Evolutionary conservation across 2,113 vertebrate genomes (phyloP).

Genomic region (Epinephelus lanceolatus): DNA sequence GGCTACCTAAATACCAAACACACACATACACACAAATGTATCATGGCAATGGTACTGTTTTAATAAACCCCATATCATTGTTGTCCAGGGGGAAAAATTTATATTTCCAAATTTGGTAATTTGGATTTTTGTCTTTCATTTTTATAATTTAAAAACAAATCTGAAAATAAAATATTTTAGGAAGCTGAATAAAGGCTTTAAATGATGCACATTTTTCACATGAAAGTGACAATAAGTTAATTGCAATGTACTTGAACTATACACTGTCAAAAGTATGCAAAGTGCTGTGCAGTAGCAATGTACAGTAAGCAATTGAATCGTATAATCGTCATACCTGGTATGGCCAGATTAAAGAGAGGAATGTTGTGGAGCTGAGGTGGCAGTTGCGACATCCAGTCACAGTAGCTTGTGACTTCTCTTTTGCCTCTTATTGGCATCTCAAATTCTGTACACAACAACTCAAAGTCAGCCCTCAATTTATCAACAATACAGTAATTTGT

Average conservation of each 20-base stretch:
- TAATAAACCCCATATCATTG: not conserved
- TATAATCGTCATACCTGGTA: conserved; percentile 65
- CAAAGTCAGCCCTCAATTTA: not conserved
- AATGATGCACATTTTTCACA: too few species aligned
- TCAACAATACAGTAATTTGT: not conserved
- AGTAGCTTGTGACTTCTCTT: not conserved
- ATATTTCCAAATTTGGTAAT: not conserved
- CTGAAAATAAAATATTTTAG: too few species aligned
- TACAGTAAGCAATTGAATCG: not conserved
- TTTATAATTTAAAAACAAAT: too few species aligned
- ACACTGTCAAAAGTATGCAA: not conserved
- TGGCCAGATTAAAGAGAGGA: conserved; percentile 58
- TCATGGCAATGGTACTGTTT: not conserved
- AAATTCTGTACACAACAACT: not conserved
- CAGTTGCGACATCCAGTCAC: conserved; percentile 70
- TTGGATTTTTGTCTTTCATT: not conserved
- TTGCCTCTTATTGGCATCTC: not conserved
- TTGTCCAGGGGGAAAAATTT: not conserved
- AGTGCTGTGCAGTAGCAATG: not conserved
- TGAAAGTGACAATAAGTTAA: too few species aligned
- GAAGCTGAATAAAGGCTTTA: too few species aligned
- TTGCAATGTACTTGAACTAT: too few species aligned
- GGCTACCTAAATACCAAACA: conserved; percentile 64
- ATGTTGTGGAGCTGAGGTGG: conserved; percentile 37
- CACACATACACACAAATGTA: not conserved